These are phyloP conservation scores for Sarcophaga peregrina DNA, from an alignment of 1,140 invertebrate species.

Conservation along the genomic window DNA sequence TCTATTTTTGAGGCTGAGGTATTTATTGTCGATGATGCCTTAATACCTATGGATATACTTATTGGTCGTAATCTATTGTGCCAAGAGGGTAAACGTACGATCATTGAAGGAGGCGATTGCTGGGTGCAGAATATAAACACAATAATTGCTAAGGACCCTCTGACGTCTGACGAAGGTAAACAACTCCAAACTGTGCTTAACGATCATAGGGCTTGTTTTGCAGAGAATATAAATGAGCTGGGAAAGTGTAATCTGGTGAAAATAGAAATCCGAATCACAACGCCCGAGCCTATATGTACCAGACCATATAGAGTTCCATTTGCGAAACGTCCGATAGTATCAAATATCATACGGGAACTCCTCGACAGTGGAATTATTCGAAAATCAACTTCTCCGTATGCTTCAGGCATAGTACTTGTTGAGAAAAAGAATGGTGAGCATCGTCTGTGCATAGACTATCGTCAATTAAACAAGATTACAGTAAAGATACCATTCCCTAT, in stretches of 20 bases:
- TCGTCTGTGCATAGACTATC: slow-evolving; percentile 49
- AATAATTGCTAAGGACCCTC: not conserved
- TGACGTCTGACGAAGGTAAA: not conserved
- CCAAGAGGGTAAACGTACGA: not conserved
- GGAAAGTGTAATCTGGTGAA: not conserved
- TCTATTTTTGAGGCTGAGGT: too few species aligned
- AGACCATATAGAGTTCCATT: slow-evolving; percentile 36
- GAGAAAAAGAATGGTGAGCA: slow-evolving; percentile 43
- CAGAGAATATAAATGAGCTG: not conserved
- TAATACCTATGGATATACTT: not conserved
- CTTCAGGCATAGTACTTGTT: slow-evolving; percentile 35
- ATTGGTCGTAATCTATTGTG: slow-evolving; percentile 26
- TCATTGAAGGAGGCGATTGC: slow-evolving; percentile 30
- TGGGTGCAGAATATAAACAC: not conserved
- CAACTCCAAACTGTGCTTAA: not conserved
- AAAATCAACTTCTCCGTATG: too few species aligned
- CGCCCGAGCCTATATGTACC: not conserved
- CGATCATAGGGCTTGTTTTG: not conserved
- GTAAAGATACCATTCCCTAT: too few species aligned
- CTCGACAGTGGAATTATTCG: slow-evolving; percentile 10
- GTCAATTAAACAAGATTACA: too few species aligned
- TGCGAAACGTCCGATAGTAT: slow-evolving; percentile 35
- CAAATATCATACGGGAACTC: slow-evolving; percentile 6
- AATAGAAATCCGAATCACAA: not conserved
- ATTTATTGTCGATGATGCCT: too few species aligned